Evolutionary conservation across 2,113 vertebrate species (phyloP), one percentile per base, ranked within the genome.

Genomic region (Urocolius indicus): DNA sequence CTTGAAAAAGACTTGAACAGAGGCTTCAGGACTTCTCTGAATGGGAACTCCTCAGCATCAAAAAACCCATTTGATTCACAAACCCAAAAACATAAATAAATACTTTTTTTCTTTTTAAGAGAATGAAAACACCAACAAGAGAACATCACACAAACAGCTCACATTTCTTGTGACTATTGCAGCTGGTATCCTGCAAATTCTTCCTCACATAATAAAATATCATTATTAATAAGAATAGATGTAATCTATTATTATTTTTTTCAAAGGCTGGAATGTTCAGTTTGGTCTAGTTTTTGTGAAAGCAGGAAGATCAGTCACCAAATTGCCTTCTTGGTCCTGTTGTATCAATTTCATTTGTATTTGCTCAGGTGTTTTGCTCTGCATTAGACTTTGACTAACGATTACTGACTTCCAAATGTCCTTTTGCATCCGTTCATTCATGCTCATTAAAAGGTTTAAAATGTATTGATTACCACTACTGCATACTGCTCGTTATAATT

Each of bases 391-490:
- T 84, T 45, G 84, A 69, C 65, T 59, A 69, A 61, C 10, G 38
- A 27, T 72, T 83, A 74, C 43, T 76, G 20, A 74, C 90, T 94
- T 84, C 38, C 23, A 14, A 62, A 36, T 62, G 22, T 76, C 30
- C 45, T 51, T 57, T 94, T 91, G 80, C 91, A 75, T 87, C 87
- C 41, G 8, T 93, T 93, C 17, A 38, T 95, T 93, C 63, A 30
- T 63, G 41, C 46, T 91, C 29, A 79, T 67, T 77, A 77, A 78
- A 91, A 89, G 8, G 48, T 46, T 81, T 43, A 36, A 77, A 65
- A 84, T 43, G 22, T 58, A 93, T 82, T 69, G 84, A 94, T 65
- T 77, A 58, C n/a, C 59, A 59, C 59, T 84, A 30, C 61, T 74
- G 46, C 81, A 45, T 10, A 59, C 67, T 52, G 59, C 66, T 81